Percentiles rank a stretch among this genome's conserved stretches.
These are phyloP conservation scores for Cardinalis cardinalis DNA, from an alignment of 2,113 vertebrate genomes.

Conservation along the genomic window DNA sequence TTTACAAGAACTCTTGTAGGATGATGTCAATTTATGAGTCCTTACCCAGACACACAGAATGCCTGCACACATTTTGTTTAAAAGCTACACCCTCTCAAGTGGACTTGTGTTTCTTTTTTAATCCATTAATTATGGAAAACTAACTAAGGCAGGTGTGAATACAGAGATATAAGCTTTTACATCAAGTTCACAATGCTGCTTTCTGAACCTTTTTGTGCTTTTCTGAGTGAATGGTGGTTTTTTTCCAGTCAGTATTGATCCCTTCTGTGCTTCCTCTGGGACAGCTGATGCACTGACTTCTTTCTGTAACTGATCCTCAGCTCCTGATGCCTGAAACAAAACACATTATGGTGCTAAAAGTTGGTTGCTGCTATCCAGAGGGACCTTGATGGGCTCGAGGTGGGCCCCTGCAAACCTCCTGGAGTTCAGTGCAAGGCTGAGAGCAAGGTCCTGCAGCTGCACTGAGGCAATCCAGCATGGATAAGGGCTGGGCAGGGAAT, in stretches of 20 bases:
- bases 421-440: not conserved
- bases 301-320: not conserved
- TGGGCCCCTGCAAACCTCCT: not conserved
- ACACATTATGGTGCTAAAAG: not conserved
- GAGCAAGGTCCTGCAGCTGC: not conserved
- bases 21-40: not conserved
- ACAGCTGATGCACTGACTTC: not conserved
- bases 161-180: conserved; percentile 3
- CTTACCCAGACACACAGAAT: not conserved
- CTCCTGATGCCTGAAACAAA: conserved; percentile 51
- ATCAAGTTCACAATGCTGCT: conserved; percentile 25
- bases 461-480: not conserved
- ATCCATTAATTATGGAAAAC: not conserved
- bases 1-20: not conserved
- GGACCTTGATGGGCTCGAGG: too few relatives aligned
- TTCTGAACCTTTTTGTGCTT: conserved; percentile 48
- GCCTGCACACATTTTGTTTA: not conserved
- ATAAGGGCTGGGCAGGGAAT: not conserved
- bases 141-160: not conserved
- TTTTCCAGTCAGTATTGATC: not conserved
- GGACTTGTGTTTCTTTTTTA: not conserved
- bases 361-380: not conserved
- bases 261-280: not conserved
- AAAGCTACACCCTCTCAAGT: not conserved
- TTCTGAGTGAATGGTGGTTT: conserved; percentile 68